These are phyloP conservation scores for Ophion obscuratus DNA, from an alignment of 2,888 invertebrate genomes.

Conservation along the genomic window DNA sequence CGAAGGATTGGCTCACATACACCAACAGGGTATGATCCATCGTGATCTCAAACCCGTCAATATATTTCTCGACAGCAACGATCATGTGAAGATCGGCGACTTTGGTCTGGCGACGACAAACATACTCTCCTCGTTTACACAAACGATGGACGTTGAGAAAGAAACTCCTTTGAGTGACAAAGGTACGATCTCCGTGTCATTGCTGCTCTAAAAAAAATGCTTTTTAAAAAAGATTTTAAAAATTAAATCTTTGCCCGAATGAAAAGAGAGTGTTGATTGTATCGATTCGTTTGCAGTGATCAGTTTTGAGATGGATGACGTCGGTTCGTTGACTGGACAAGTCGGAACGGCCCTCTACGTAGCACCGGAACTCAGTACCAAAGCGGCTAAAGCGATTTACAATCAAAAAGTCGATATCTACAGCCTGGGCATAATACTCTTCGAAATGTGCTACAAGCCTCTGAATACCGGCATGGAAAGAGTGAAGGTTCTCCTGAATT, in stretches of 20 bases:
- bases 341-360: slow-evolving; percentile 98
- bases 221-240: too few species aligned
- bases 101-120: slow-evolving; percentile 97
- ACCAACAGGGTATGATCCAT: slow-evolving; percentile 96
- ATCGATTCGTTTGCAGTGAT: slow-evolving; percentile 71
- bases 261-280: background rate
- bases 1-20: slow-evolving; percentile 95
- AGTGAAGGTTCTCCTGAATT: slow-evolving; percentile 89
- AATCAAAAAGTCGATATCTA: slow-evolving; percentile 93
- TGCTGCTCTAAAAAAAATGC: background rate
- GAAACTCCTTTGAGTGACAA: slow-evolving; percentile 76
- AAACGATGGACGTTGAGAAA: slow-evolving; percentile 72
- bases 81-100: slow-evolving; percentile 99
- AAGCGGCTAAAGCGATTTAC: slow-evolving; percentile 89
- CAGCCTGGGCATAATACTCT: slow-evolving; percentile 94
- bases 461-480: slow-evolving; percentile 96
- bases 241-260: background rate
- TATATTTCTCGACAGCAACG: slow-evolving; percentile 96
- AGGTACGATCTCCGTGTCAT: slow-evolving; percentile 72
- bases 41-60: slow-evolving; percentile 95
- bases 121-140: slow-evolving; percentile 84
- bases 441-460: slow-evolving; percentile 97
- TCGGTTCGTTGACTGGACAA: slow-evolving; percentile 89
- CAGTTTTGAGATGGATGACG: slow-evolving; percentile 79
- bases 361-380: slow-evolving; percentile 94